phyloP scores from a whole-genome alignment of 2,797 vertebrate species.

The Gadopsis bispinosus region DNA sequence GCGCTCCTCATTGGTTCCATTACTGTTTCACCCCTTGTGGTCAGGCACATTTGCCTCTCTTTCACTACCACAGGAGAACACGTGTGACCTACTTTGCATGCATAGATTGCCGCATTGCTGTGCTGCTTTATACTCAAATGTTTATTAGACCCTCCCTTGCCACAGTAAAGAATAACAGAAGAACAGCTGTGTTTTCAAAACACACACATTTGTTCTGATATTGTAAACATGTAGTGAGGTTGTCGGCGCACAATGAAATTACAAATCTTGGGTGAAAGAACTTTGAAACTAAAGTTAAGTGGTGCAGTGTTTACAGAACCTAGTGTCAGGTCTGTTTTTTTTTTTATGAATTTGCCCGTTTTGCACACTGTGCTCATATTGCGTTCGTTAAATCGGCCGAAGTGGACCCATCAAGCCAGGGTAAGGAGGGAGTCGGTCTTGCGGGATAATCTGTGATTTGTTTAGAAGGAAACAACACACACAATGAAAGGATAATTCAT shows the following conservation, averaged over 20 bases:
- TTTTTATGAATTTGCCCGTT: not conserved
- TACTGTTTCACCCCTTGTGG: slow-evolving; percentile 72
- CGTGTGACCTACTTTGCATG: slow-evolving; percentile 78
- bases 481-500: slow-evolving; percentile 78
- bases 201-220: slow-evolving; percentile 56
- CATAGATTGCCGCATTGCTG: slow-evolving; percentile 58
- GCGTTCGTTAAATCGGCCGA: slow-evolving; percentile 29
- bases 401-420: slow-evolving; percentile 34
- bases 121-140: slow-evolving; percentile 50
- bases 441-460: slow-evolving; percentile 69
- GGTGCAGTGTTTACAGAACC: slow-evolving; percentile 8
- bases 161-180: slow-evolving; percentile 58
- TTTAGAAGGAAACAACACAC: slow-evolving; percentile 66
- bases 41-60: slow-evolving; percentile 60
- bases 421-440: slow-evolving; percentile 47
- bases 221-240: slow-evolving; percentile 44
- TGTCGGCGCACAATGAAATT: slow-evolving; percentile 14
- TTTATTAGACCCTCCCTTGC: slow-evolving; percentile 57
- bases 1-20: slow-evolving; percentile 67
- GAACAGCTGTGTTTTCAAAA: slow-evolving; percentile 67
- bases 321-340: not conserved
- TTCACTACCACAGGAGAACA: slow-evolving; percentile 64
- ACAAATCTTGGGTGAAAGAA: slow-evolving; percentile 20
- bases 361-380: slow-evolving; percentile 13
- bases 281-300: slow-evolving; percentile 8